These are phyloP conservation scores for Oncopodura yosiiana DNA, from an alignment of 1,140 invertebrate genomes.

Conservation along the genomic window DNA sequence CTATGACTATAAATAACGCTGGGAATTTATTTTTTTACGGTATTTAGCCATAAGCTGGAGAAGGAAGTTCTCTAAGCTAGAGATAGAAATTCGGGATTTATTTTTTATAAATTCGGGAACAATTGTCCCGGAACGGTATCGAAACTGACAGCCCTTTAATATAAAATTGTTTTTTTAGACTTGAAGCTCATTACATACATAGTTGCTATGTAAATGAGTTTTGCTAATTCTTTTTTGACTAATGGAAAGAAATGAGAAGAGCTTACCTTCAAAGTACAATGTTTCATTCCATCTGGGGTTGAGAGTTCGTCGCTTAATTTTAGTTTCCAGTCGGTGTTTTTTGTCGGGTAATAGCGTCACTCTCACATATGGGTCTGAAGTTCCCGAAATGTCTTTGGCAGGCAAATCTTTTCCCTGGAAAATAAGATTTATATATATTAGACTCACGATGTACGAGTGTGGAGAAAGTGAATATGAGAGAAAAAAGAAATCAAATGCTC, in stretches of 20 bases:
- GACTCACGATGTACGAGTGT: too few species aligned
- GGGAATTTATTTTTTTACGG: too few species aligned
- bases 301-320: slow-evolving; percentile 87
- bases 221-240: neutral
- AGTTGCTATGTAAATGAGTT: neutral
- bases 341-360: slow-evolving; percentile 91
- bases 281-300: slow-evolving; percentile 97
- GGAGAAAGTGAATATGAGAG: neutral
- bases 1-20: too few species aligned
- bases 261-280: slow-evolving; percentile 86
- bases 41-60: too few species aligned
- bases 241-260: neutral
- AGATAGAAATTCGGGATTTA: too few species aligned
- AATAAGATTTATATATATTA: too few species aligned
- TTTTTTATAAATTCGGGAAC: too few species aligned
- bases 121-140: too few species aligned
- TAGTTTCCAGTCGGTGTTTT: slow-evolving; percentile 90
- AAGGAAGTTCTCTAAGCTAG: too few species aligned
- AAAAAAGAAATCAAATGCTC: neutral
- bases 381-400: slow-evolving; percentile 87
- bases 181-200: neutral
- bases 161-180: too few species aligned
- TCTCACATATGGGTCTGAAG: slow-evolving; percentile 82
- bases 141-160: too few species aligned
- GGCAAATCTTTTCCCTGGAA: slow-evolving; percentile 77